phyloP scores from a whole-genome alignment of 2,888 invertebrate species.

The Trileptium ribeirensis region DNA sequence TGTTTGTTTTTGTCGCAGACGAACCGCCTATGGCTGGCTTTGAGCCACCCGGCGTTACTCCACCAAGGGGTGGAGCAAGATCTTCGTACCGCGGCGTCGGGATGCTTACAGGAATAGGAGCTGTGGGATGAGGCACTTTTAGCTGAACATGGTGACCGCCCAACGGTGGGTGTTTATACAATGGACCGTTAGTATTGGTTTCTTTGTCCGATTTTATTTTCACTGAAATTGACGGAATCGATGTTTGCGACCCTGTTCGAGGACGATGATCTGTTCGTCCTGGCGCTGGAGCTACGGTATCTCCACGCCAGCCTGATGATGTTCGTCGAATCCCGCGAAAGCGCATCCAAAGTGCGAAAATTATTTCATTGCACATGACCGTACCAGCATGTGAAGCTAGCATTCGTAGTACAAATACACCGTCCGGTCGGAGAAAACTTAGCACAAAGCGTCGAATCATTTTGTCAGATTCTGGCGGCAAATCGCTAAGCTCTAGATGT shows the following conservation, averaged over 20 bases:
- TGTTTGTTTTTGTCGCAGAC: not conserved
- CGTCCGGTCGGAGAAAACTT: constrained; percentile 47
- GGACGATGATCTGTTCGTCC: not conserved
- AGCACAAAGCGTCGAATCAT: constrained; percentile 41
- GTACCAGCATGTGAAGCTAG: constrained; percentile 43
- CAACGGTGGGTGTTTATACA: not conserved
- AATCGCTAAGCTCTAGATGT: constrained; percentile 36
- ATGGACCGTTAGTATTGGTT: not conserved
- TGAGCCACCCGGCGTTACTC: not conserved
- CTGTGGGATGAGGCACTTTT: not conserved
- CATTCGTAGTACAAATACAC: constrained; percentile 43
- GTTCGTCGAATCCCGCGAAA: constrained; percentile 4
- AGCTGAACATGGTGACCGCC: not conserved
- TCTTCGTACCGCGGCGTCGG: not conserved
- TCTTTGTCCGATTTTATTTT: not conserved
- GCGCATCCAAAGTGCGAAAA: constrained; percentile 24
- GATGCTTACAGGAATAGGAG: not conserved
- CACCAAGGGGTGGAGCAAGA: not conserved
- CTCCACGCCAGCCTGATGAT: not conserved
- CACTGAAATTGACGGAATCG: not conserved
- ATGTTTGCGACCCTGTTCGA: not conserved
- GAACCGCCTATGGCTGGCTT: not conserved
- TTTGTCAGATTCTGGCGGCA: constrained; percentile 22
- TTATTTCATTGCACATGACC: constrained; percentile 26
- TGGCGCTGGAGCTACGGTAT: not conserved